phyloP scores from a whole-genome alignment of 2,113 vertebrate genomes.

The Symphodus melops region DNA sequence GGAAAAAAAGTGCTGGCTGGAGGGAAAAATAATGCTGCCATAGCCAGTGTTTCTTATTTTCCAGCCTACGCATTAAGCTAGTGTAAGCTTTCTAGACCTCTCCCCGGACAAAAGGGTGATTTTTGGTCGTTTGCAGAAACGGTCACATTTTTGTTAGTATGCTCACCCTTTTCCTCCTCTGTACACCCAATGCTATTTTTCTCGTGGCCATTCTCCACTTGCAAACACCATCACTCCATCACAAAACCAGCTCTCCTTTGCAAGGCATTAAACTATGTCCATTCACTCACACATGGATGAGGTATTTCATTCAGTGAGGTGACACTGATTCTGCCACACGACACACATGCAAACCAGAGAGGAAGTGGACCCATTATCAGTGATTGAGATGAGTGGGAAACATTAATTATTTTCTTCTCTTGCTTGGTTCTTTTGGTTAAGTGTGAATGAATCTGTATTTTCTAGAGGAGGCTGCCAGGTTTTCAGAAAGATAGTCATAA shows the following conservation, averaged over 20 bases:
- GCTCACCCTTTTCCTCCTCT: conserved; percentile 1
- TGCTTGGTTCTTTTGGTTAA: too few relatives aligned
- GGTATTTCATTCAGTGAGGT: not conserved
- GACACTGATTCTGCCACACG: not conserved
- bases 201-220: conserved; percentile 15
- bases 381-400: too few relatives aligned
- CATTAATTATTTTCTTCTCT: too few relatives aligned
- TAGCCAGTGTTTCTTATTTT: conserved; percentile 69
- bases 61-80: conserved; percentile 59
- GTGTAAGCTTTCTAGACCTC: conserved; percentile 63
- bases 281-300: not conserved
- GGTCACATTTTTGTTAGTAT: conserved; percentile 37
- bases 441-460: too few relatives aligned
- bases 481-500: too few relatives aligned
- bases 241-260: not conserved
- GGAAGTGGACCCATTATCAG: not conserved
- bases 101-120: conserved; percentile 60
- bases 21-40: conserved; percentile 73
- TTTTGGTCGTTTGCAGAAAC: conserved; percentile 63
- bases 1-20: conserved; percentile 68
- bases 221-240: not conserved
- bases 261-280: not conserved
- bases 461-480: too few relatives aligned
- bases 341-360: not conserved
- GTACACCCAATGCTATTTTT: conserved; percentile 38